Evolutionary conservation across 2,113 vertebrate species (phyloP), one percentile per base, ranked within the genome.

Genomic region (Chauna torquata): DNA sequence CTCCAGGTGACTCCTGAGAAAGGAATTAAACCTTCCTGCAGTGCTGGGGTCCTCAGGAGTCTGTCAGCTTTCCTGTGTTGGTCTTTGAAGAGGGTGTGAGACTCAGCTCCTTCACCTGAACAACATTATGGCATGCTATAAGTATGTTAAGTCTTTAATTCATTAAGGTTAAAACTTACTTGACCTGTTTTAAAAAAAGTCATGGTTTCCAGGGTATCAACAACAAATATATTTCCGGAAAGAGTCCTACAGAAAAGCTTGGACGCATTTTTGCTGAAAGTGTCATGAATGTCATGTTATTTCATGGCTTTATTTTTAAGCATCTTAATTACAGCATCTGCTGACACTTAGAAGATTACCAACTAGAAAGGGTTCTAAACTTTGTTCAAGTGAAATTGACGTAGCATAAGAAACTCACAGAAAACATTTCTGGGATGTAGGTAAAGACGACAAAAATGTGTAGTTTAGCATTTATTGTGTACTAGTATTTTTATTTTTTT

Each of bases 281-380:
- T 80, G 82, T 94, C 82, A 65, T 12, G 12, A 34, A 38, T 57
- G 82, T 82, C 92, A 66, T 85, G 88, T 93, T 81, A 88, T 32
- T 92, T 82, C 57, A 32, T 47, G 69, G 90, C 80, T 96, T 93
- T 88, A 54, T 62, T n/a, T 65, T 78, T 91, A 91, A 96, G 87
- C 78, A 88, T 54, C 75, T 88, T 90, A 93, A 74, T 88, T 93
- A 78, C 64, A 1, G 1, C 45, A 64, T 66, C 72, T 55, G 4
- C 72, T 81, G 64, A 70, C 24, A 27, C 30, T 54, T 86, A 58
- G 23, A 61, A 81, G 42, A 88, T 94, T 92, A 92, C 16, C 55
- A 78, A n/a, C 59, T 59, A 32, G 82, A 88, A 93, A 0, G 0
- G 5, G 11, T 77, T 76, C 9, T 61, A 64, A 85, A 40, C 27